Evolutionary conservation across 2,888 invertebrate genomes (phyloP).

Genomic region (Conomelus anceps): DNA sequence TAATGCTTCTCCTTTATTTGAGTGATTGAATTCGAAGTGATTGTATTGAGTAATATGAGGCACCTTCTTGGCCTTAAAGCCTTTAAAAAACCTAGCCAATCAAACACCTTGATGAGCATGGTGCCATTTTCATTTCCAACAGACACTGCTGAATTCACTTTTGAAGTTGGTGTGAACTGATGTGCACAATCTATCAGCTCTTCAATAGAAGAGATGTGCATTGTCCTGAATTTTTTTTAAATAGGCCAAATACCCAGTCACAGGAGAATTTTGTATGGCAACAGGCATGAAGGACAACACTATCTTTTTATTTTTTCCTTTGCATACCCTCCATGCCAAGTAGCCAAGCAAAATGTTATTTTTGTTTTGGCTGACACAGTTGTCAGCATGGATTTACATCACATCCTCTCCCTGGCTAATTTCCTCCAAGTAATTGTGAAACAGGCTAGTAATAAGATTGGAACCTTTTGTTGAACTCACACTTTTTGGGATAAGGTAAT

Average conservation of each 20-base stretch:
- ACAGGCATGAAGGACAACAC: conserved; percentile 18
- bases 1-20: not conserved
- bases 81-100: conserved; percentile 7
- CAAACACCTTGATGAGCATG: not conserved
- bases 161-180: not conserved
- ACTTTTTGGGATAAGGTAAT: conserved; percentile 24
- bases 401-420: conserved; percentile 17
- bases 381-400: conserved; percentile 24
- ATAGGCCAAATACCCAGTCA: conserved; percentile 17
- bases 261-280: conserved; percentile 19
- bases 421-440: conserved; percentile 18
- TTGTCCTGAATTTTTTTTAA: conserved; percentile 11
- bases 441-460: conserved; percentile 15
- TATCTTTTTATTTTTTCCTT: not conserved
- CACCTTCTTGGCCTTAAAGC: not conserved
- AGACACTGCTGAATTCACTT: conserved; percentile 1
- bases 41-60: not conserved
- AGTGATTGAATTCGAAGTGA: not conserved
- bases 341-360: conserved; percentile 26
- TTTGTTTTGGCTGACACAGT: conserved; percentile 29
- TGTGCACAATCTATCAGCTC: not conserved
- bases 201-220: not conserved
- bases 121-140: not conserved
- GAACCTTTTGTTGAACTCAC: conserved; percentile 12
- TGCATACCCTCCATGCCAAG: not conserved